Percentiles rank a stretch among this genome's conserved stretches.
Evolutionary conservation across 2,113 vertebrate genomes (phyloP).

Genomic region (Noturus placidus): DNA sequence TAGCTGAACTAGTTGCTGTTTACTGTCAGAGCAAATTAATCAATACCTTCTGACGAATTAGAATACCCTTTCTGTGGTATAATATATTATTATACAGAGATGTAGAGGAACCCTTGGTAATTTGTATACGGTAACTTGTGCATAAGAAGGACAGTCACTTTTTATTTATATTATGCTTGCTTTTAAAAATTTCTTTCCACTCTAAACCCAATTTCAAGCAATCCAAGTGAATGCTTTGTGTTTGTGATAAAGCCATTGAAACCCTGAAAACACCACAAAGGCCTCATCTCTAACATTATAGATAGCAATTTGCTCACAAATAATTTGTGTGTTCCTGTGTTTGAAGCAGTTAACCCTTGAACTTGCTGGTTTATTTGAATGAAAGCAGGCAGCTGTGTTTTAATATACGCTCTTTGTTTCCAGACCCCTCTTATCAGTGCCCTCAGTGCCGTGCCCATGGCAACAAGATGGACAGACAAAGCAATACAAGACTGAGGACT

Average conservation of each 20-base stretch:
- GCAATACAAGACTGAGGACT: slow-evolving; percentile 31
- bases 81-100: not conserved
- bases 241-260: not conserved
- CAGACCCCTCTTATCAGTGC: slow-evolving; percentile 65
- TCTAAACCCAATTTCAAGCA: not conserved
- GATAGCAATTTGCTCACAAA: slow-evolving; percentile 26
- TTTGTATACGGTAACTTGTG: not conserved
- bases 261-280: not conserved
- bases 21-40: not conserved
- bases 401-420: slow-evolving; percentile 65
- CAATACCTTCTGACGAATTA: not conserved
- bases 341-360: slow-evolving; percentile 46
- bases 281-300: not conserved
- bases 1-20: not conserved
- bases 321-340: slow-evolving; percentile 49
- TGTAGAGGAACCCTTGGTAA: not conserved
- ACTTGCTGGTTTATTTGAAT: slow-evolving; percentile 64
- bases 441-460: slow-evolving; percentile 70
- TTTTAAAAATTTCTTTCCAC: not conserved
- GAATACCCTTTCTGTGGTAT: not conserved
- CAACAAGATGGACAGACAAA: slow-evolving; percentile 58
- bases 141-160: not conserved
- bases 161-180: not conserved
- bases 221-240: not conserved
- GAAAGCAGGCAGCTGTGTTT: slow-evolving; percentile 53